phyloP scores from a whole-genome alignment of 64 coral and sea anemone genomes.

The Astreopora myriophthalma region DNA sequence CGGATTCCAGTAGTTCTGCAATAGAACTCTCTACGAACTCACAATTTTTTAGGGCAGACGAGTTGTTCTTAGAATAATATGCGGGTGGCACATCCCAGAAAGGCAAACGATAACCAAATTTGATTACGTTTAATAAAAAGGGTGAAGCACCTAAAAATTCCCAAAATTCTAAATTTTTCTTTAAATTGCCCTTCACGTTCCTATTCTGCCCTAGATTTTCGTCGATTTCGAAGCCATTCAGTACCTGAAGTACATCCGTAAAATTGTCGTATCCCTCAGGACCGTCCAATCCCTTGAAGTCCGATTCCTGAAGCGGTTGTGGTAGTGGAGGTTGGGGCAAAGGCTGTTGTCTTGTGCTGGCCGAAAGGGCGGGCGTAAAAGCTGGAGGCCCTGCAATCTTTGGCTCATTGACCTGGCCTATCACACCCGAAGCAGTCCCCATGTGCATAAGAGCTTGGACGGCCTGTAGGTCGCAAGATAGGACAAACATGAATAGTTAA shows the following conservation, averaged over 20 bases:
- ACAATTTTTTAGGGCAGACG: neutral
- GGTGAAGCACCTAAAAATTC: neutral
- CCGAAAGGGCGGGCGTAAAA: neutral
- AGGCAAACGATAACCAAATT: neutral
- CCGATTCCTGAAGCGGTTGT: neutral
- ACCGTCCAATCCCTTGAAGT: neutral
- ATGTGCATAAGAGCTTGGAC: neutral
- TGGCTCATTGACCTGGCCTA: neutral
- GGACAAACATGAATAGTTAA: too few species aligned
- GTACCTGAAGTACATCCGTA: neutral
- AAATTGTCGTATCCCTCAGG: neutral
- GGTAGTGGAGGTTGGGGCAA: neutral
- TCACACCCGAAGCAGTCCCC: neutral
- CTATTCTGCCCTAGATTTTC: neutral
- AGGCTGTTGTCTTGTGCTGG: neutral
- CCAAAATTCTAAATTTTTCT: constrained; percentile 4
- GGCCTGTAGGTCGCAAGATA: neutral
- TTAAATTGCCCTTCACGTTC: neutral
- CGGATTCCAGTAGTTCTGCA: neutral
- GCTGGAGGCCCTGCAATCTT: neutral
- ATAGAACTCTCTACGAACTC: neutral
- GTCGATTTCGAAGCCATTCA: neutral
- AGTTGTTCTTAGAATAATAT: neutral
- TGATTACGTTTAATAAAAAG: constrained; percentile 15
- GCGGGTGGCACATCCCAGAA: neutral